phyloP scores from a whole-genome alignment of 2,797 vertebrate species.

The Chloroceryle inda region DNA sequence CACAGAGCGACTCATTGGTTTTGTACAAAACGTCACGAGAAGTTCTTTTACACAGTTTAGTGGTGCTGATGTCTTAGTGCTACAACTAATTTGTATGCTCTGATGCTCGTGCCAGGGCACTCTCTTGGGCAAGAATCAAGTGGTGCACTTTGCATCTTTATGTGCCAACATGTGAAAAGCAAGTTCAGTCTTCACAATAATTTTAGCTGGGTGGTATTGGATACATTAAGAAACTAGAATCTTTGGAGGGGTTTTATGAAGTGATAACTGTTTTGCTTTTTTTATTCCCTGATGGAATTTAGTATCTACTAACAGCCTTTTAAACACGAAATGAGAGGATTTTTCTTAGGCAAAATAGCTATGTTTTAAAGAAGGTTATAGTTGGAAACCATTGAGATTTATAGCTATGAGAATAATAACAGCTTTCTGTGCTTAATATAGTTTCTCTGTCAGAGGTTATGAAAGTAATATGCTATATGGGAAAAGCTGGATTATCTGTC shows the following conservation, averaged over 20 bases:
- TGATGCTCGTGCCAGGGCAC: neutral
- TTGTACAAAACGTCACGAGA: neutral
- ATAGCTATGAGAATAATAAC: neutral
- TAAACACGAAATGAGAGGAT: neutral
- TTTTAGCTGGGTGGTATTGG: neutral
- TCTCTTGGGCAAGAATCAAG: neutral
- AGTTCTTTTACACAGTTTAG: neutral
- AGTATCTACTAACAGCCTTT: neutral
- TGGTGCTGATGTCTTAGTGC: neutral
- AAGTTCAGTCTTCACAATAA: slow-evolving; percentile 16
- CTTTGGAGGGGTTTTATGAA: neutral
- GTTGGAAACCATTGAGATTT: neutral
- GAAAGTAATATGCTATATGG: neutral
- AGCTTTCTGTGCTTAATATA: neutral
- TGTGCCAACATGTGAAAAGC: neutral
- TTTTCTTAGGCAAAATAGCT: neutral
- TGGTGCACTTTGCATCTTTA: neutral
- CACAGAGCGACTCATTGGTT: neutral
- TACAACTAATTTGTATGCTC: neutral
- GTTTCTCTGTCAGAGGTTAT: neutral
- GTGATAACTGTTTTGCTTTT: neutral
- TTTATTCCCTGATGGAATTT: neutral
- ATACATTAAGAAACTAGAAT: neutral
- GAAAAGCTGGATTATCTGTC: neutral
- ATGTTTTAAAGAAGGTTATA: neutral